Evolutionary conservation across 1,140 invertebrate species (phyloP).

Genomic region (Archegozetes longisetosus): DNA sequence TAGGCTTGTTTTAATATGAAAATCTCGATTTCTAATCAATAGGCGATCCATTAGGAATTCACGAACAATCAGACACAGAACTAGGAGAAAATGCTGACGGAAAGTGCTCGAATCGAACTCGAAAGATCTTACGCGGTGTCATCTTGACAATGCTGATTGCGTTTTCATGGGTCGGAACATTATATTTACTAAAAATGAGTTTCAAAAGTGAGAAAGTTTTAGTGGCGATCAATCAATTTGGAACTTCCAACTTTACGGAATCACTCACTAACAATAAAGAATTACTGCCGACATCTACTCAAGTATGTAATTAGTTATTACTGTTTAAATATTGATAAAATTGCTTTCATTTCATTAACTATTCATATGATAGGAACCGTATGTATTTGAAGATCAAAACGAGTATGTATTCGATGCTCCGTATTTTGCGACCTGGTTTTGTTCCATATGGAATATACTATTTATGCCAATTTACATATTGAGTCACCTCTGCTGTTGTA

Average conservation of each 20-base stretch:
- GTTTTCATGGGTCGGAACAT: slow-evolving; percentile 70
- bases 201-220: slow-evolving; percentile 36
- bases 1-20: too few species aligned
- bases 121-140: slow-evolving; percentile 64
- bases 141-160: slow-evolving; percentile 66
- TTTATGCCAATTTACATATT: slow-evolving; percentile 78
- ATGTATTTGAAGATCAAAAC: background rate
- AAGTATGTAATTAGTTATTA: background rate
- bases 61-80: slow-evolving; percentile 10
- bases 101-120: slow-evolving; percentile 17
- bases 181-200: slow-evolving; percentile 70
- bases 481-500: slow-evolving; percentile 36
- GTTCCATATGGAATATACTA: slow-evolving; percentile 75
- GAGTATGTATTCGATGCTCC: slow-evolving; percentile 9
- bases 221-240: background rate
- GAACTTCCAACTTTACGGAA: background rate
- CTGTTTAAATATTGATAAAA: background rate
- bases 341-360: background rate
- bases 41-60: slow-evolving; percentile 11
- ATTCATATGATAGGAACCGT: background rate
- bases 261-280: background rate
- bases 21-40: too few species aligned
- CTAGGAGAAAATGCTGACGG: slow-evolving; percentile 3
- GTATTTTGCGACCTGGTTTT: slow-evolving; percentile 71
- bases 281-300: background rate